A percentile compares a stretch with the other conserved stretches of the same genome.
phyloP scores from a whole-genome alignment of 2,113 vertebrate species.

The Amphiprion percula region DNA sequence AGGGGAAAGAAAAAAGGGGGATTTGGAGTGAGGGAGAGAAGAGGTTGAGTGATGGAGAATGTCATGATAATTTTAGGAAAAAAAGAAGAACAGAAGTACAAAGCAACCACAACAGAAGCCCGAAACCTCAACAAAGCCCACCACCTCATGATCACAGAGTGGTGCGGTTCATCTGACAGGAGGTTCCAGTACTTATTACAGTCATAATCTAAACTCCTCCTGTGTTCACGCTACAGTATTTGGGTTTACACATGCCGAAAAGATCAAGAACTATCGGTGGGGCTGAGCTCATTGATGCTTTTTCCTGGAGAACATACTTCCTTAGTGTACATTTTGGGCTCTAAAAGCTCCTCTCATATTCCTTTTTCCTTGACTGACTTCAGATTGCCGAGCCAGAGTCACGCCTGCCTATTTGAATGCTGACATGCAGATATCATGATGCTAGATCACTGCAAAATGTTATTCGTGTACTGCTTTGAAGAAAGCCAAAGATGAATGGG shows the following conservation, averaged over 20 bases:
- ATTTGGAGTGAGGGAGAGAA: slow-evolving; percentile 16
- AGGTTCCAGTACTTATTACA: slow-evolving; percentile 70
- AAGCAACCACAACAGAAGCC: slow-evolving; percentile 79
- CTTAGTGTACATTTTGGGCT: neutral
- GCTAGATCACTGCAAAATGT: slow-evolving; percentile 26
- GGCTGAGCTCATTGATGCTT: neutral
- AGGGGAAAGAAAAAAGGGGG: slow-evolving; percentile 14
- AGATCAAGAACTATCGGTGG: slow-evolving; percentile 42
- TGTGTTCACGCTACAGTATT: slow-evolving; percentile 53
- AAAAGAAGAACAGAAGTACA: slow-evolving; percentile 61
- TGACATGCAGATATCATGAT: slow-evolving; percentile 19
- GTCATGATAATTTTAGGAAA: slow-evolving; percentile 50
- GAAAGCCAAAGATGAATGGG: slow-evolving; percentile 41
- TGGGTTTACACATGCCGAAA: slow-evolving; percentile 47
- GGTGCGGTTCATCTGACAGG: slow-evolving; percentile 68
- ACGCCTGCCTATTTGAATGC: slow-evolving; percentile 28
- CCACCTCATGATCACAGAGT: slow-evolving; percentile 74
- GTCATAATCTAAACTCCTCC: slow-evolving; percentile 67
- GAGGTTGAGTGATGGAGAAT: slow-evolving; percentile 51
- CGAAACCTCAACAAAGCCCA: slow-evolving; percentile 70
- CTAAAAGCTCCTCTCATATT: neutral
- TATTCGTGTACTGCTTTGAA: slow-evolving; percentile 36
- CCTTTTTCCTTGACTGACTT: slow-evolving; percentile 6
- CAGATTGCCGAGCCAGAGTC: slow-evolving; percentile 15
- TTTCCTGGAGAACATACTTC: neutral